Evolutionary conservation across 2,113 vertebrate genomes (phyloP).

Genomic region (Serilophus lunatus): DNA sequence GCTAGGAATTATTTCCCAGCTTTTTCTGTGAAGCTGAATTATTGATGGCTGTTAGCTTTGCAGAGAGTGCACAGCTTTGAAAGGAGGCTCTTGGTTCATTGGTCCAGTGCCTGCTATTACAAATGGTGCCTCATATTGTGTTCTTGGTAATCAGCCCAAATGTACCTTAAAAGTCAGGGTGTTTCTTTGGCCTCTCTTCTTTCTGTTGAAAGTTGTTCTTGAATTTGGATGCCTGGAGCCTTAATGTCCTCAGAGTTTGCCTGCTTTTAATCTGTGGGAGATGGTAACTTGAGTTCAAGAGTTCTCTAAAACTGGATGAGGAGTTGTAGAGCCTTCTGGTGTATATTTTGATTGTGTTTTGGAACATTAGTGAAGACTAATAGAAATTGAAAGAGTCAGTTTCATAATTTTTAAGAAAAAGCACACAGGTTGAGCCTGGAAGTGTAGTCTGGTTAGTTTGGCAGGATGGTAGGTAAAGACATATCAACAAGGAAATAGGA

Average conservation of each 20-base stretch:
- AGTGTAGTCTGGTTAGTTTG: not conserved
- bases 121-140: not conserved
- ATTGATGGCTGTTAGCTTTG: not conserved
- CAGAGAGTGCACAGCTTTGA: not conserved
- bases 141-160: not conserved
- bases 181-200: not conserved
- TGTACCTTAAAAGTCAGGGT: not conserved
- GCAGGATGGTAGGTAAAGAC: not conserved
- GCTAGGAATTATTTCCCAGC: not conserved
- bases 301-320: not conserved
- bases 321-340: not conserved
- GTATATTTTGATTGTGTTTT: not conserved
- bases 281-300: not conserved
- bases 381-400: not conserved
- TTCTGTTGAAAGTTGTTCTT: not conserved
- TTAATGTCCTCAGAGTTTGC: not conserved
- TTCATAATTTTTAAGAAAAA: not conserved
- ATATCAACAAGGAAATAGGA: not conserved
- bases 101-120: not conserved
- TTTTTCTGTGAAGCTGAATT: not conserved
- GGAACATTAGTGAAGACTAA: not conserved
- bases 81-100: not conserved
- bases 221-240: not conserved
- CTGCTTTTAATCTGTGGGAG: not conserved
- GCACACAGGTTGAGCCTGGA: not conserved